These are phyloP conservation scores for Spodoptera exigua DNA, from an alignment of 2,888 invertebrate species.

Conservation along the genomic window DNA sequence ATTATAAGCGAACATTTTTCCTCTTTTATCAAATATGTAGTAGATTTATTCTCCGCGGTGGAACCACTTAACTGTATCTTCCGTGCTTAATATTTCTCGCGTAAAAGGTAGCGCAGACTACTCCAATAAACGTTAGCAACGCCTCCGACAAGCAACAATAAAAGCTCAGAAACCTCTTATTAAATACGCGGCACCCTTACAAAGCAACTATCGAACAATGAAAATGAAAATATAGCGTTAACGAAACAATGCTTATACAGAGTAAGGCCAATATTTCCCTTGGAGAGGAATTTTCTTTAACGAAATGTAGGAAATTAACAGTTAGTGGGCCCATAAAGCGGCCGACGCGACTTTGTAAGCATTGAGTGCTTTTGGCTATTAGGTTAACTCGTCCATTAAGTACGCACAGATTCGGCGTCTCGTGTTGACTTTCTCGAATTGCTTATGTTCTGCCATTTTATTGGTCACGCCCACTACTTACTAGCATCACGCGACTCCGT, in stretches of 20 bases:
- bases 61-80: constrained; percentile 37
- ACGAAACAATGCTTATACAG: constrained; percentile 70
- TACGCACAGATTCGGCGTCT: constrained; percentile 77
- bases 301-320: constrained; percentile 86
- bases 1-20: constrained; percentile 17
- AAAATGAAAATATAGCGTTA: constrained; percentile 68
- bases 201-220: constrained; percentile 69
- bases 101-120: constrained; percentile 48
- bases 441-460: constrained; percentile 62
- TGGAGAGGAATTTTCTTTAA: constrained; percentile 81
- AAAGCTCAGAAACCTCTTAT: constrained; percentile 64
- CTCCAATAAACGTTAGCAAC: constrained; percentile 57
- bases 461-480: constrained; percentile 58
- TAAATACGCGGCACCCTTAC: constrained; percentile 66
- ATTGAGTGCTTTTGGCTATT: constrained; percentile 89
- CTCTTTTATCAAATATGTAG: constrained; percentile 23
- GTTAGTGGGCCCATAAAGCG: constrained; percentile 85
- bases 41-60: constrained; percentile 28
- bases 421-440: constrained; percentile 78
- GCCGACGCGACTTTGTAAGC: constrained; percentile 86
- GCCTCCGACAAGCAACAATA: constrained; percentile 57
- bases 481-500: constrained; percentile 52
- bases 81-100: constrained; percentile 41
- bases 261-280: constrained; percentile 78
- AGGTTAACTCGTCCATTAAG: constrained; percentile 87